A percentile compares a stretch with the other conserved stretches of the same genome.
These are phyloP conservation scores for Drosophila tropicalis DNA, from an alignment of 1,140 invertebrate genomes.

Conservation along the genomic window DNA sequence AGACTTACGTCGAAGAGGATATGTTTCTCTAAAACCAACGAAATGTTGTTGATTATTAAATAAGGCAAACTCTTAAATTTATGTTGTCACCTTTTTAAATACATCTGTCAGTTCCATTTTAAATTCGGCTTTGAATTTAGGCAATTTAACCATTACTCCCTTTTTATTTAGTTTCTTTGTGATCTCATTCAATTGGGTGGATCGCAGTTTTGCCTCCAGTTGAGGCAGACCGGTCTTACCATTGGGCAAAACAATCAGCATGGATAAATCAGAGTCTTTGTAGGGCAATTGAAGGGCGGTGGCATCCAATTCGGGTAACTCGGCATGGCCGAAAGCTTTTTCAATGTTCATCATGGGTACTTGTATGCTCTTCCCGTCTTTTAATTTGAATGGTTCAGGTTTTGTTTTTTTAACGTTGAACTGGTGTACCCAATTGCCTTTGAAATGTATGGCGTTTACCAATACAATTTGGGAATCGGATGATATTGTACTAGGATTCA, in stretches of 20 bases:
- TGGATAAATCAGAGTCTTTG: conserved; percentile 84
- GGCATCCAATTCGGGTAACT: conserved; percentile 61
- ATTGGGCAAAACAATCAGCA: conserved; percentile 85
- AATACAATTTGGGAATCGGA: conserved; percentile 84
- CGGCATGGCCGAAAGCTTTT: conserved; percentile 60
- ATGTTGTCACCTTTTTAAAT: conserved; percentile 83
- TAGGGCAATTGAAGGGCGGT: conserved; percentile 67
- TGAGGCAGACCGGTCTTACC: conserved; percentile 83
- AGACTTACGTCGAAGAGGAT: no score
- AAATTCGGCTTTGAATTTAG: conserved; percentile 87
- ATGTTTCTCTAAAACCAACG: no score
- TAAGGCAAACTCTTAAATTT: no score
- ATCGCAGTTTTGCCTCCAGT: conserved; percentile 84
- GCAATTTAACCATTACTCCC: conserved; percentile 85
- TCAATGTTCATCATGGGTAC: conserved; percentile 85
- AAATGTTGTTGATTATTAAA: no score
- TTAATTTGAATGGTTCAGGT: conserved; percentile 58
- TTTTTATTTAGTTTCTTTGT: conserved; percentile 56
- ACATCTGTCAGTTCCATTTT: conserved; percentile 84
- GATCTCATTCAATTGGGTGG: conserved; percentile 67
- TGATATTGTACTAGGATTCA: conserved; percentile 76
- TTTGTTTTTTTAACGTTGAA: conserved; percentile 53
- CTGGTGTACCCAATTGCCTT: conserved; percentile 68
- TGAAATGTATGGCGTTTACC: conserved; percentile 88
- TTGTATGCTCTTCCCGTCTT: conserved; percentile 51